Evolutionary conservation across 2,888 invertebrate species (phyloP), one percentile per base, ranked within the genome.

Genomic region (Polyommatus icarus): DNA sequence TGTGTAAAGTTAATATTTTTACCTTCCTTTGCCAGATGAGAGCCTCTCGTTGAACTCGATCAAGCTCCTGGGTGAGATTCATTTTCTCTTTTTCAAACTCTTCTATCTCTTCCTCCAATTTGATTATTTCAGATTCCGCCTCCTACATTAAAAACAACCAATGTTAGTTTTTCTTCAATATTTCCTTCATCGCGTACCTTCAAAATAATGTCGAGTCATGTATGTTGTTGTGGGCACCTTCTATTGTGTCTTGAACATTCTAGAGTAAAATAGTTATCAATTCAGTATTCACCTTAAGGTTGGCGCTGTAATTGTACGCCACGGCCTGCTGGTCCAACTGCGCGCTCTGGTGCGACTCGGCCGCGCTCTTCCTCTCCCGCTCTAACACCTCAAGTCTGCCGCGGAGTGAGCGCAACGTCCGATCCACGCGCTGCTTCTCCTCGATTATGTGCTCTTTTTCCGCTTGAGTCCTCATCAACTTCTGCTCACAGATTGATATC

Each of bases 1-100:
- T 40, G 40, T 40, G 15, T 50, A 50, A 50, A 50, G 8, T 20
- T 3, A 61, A 10, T 12, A 3, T 7, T 29, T 12, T 8, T 76
- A 96, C 95, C 91, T 97, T 97, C 81, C 97, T 96, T 86, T 98
- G 97, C 98, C 98, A 98, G 50, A 96, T 96, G 46, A 97, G 91
- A 10, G 96, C 95, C 87, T 97, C 96, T 59, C 96, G 94, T 83
- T 96, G 96, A 32, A 93, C 88, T 61, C 95, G 94, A 80, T 96
- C 95, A 29, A 97, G 87, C 71, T 96, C 95, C 78, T 96, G 95
- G 1, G 96, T 95, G 0, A 97, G 87, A 57, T 93, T 90, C 40
- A 95, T 92, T 84, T 97, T 97, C 46, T 97, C 96, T 76, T 95
- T 95, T 81, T 96, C 95, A 76, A 97, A 87, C 5, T 95, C 93